phyloP scores from a whole-genome alignment of 2,888 invertebrate genomes.

The Linnaemya tessellans region DNA sequence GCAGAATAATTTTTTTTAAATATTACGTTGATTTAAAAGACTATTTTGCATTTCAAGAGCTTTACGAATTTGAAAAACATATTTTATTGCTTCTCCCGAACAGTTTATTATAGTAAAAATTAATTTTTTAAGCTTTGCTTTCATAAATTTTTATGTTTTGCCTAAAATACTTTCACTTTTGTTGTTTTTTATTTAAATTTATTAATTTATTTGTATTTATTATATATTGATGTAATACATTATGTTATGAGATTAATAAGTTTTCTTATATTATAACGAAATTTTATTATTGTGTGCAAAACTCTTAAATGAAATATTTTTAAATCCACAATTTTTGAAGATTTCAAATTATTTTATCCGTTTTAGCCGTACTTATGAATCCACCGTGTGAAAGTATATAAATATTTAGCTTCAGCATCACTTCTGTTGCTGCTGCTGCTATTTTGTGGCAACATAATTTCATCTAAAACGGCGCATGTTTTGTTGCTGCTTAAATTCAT shows the following conservation, averaged over 20 bases:
- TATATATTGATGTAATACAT: no score
- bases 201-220: no score
- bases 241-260: no score
- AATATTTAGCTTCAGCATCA: constrained; percentile 38
- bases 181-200: neutral
- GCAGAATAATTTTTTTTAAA: no score
- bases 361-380: neutral
- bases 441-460: constrained; percentile 2
- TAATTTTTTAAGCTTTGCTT: no score
- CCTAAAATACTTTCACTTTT: neutral
- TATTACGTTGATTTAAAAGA: no score
- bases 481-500: constrained; percentile 63
- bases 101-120: no score
- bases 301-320: neutral
- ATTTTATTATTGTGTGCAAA: no score
- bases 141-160: neutral
- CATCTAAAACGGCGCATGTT: constrained; percentile 55
- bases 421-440: constrained; percentile 42
- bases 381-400: constrained; percentile 32
- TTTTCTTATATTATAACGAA: no score
- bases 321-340: neutral
- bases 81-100: no score
- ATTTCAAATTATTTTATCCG: constrained; percentile 7
- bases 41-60: no score
- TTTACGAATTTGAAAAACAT: no score